Evolutionary conservation across 2,113 vertebrate genomes (phyloP).

Genomic region (Hiodon alosoides): DNA sequence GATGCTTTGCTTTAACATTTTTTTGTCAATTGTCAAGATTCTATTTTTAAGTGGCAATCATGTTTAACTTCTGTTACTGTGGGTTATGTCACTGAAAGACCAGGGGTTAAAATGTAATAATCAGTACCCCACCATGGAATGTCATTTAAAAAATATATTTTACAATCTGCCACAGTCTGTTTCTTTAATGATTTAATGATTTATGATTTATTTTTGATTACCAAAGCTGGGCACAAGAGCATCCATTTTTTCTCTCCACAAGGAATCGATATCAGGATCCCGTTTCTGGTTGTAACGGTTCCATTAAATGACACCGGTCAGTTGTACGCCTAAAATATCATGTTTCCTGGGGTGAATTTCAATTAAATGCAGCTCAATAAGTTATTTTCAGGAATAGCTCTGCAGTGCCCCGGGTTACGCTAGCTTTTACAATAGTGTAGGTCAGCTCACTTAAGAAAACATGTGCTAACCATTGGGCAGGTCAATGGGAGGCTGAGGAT

Average conservation of each 20-base stretch:
- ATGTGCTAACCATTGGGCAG: not conserved
- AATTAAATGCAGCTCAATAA: constrained; percentile 9
- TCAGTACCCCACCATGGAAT: too few relatives aligned
- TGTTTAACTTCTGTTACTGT: too few relatives aligned
- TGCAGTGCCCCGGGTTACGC: not conserved
- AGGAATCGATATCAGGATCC: too few relatives aligned
- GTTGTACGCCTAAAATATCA: not conserved
- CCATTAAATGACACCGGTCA: not conserved
- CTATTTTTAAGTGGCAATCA: too few relatives aligned
- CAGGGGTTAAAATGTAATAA: too few relatives aligned
- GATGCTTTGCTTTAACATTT: too few relatives aligned
- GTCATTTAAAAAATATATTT: not conserved
- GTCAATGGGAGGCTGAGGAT: not conserved
- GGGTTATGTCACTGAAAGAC: too few relatives aligned
- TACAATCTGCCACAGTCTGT: too few relatives aligned
- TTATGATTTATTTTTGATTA: not conserved
- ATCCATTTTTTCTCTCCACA: too few relatives aligned
- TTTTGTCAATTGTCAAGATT: too few relatives aligned
- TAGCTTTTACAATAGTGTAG: not conserved
- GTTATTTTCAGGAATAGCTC: constrained; percentile 9
- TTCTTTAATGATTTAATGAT: too few relatives aligned
- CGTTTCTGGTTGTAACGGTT: too few relatives aligned
- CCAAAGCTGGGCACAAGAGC: not conserved
- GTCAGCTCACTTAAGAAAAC: not conserved
- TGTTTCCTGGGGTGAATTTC: constrained; percentile 5